These are phyloP conservation scores for Illadopsis cleaveri DNA, from an alignment of 2,113 vertebrate genomes.

Conservation along the genomic window DNA sequence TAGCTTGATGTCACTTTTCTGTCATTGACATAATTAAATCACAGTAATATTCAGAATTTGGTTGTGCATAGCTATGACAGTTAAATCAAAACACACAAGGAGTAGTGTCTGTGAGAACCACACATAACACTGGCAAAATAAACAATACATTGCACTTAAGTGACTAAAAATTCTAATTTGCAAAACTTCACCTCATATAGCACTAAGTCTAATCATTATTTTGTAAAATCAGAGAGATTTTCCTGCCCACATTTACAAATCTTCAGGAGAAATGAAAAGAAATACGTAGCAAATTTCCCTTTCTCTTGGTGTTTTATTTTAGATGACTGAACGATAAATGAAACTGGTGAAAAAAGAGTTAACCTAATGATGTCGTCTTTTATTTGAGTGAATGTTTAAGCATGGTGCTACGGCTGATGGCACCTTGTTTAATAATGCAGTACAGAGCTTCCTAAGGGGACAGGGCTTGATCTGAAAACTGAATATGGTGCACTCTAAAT, in stretches of 20 bases:
- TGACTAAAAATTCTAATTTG: background rate
- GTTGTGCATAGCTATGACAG: background rate
- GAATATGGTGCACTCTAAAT: slow-evolving; percentile 86
- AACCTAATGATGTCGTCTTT: slow-evolving; percentile 70
- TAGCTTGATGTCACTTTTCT: background rate
- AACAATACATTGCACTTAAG: background rate
- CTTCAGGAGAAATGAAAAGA: background rate
- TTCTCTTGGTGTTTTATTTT: background rate
- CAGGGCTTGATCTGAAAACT: slow-evolving; percentile 78
- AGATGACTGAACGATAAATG: background rate
- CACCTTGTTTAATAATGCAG: slow-evolving; percentile 84
- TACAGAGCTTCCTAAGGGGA: slow-evolving; percentile 75
- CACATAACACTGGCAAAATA: background rate
- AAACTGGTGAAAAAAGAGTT: slow-evolving; percentile 65
- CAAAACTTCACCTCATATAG: background rate
- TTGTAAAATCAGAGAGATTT: background rate
- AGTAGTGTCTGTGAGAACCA: background rate
- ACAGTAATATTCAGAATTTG: background rate
- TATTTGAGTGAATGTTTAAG: slow-evolving; percentile 81
- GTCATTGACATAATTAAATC: background rate
- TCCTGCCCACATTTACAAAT: background rate
- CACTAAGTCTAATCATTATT: background rate
- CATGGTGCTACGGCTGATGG: slow-evolving; percentile 76
- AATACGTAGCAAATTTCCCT: background rate
- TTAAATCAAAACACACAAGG: background rate